These are phyloP conservation scores for Automeris io DNA, from an alignment of 2,888 invertebrate genomes.

Conservation along the genomic window DNA sequence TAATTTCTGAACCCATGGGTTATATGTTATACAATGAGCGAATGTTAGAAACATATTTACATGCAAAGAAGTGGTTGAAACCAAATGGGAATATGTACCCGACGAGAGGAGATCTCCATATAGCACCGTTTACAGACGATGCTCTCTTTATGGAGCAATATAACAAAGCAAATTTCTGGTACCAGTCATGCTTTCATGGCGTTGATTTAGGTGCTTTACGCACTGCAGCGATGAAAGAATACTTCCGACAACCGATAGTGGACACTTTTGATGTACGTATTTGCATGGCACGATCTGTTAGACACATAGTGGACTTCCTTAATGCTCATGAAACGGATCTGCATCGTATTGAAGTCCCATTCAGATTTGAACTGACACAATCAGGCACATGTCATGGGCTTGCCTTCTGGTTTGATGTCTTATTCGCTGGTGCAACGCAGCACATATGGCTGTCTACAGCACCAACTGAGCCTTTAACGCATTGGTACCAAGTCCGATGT, in stretches of 20 bases:
- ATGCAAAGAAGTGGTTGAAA: constrained; percentile 98
- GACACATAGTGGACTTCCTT: constrained; percentile 95
- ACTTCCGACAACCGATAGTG: constrained; percentile 98
- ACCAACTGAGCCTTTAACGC: constrained; percentile 97
- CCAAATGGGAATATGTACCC: constrained; percentile 98
- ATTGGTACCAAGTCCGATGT: constrained; percentile 99
- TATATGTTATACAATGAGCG: constrained; percentile 99
- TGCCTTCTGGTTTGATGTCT: constrained; percentile 99
- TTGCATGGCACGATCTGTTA: constrained; percentile 95
- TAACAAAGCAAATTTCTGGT: constrained; percentile 99
- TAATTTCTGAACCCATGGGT: constrained; percentile 99
- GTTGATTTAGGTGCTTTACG: constrained; percentile 96
- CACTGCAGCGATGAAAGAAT: constrained; percentile 96
- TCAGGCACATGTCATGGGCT: constrained; percentile 97
- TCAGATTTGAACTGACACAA: constrained; percentile 93
- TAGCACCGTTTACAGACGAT: constrained; percentile 98
- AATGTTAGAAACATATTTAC: constrained; percentile 98
- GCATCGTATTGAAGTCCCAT: constrained; percentile 95
- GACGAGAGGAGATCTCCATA: constrained; percentile 95
- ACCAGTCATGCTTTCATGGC: constrained; percentile 98
- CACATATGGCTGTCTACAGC: constrained; percentile 98
- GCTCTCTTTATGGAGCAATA: constrained; percentile 98
- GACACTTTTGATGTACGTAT: constrained; percentile 99
- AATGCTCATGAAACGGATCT: constrained; percentile 95
- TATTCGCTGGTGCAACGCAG: constrained; percentile 93